phyloP scores from a whole-genome alignment of 2,888 invertebrate genomes.

The Mayetiola destructor region DNA sequence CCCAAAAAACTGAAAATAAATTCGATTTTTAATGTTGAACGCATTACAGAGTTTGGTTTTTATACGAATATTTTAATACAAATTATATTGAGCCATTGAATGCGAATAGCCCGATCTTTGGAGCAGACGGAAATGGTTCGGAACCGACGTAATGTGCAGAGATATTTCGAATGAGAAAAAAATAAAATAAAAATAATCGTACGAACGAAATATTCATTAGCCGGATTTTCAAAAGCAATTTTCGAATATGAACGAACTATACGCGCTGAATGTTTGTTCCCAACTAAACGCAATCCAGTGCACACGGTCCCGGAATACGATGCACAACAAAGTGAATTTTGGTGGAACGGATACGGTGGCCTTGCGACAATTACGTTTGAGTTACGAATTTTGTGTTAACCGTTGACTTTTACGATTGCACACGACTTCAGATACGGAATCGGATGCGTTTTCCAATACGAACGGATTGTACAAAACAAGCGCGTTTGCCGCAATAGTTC shows the following conservation, averaged over 20 bases:
- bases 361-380: too few species aligned
- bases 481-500: background rate
- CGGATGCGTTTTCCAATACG: background rate
- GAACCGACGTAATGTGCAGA: too few species aligned
- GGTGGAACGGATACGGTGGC: background rate
- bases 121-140: too few species aligned
- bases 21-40: too few species aligned
- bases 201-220: background rate
- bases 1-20: too few species aligned
- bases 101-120: too few species aligned
- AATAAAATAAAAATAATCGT: background rate
- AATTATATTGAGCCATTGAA: too few species aligned
- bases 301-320: background rate
- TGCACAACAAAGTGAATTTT: background rate
- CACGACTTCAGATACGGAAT: background rate
- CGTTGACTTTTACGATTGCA: background rate
- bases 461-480: background rate
- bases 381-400: too few species aligned
- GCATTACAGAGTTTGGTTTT: too few species aligned
- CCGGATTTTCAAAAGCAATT: background rate
- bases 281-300: conserved; percentile 6
- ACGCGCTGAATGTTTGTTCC: conserved; percentile 10
- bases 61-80: too few species aligned
- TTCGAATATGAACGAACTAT: conserved; percentile 11
- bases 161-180: too few species aligned